Base-by-base conservation (phyloP, 2,113 vertebrate species). In the Machaerirhynchus nigripectus region DNA sequence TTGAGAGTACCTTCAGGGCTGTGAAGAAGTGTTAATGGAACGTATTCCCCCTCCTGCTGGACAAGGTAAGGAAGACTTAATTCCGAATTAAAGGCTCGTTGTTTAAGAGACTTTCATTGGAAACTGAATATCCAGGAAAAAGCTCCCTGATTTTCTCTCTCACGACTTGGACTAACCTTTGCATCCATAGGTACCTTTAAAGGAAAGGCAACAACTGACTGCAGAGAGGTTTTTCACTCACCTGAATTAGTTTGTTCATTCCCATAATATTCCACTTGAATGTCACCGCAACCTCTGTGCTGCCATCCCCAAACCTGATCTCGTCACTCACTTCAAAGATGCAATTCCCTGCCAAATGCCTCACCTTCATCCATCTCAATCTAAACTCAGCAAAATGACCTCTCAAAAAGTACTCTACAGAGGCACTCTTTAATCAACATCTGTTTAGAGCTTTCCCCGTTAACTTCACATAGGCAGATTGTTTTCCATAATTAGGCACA, bases 391-490 rank as follows among this genome's bases (percentile, higher is more conserved):
- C 39, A 95, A 94, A 95, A 96, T 91, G 75, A 95, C 80, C 89
- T 95, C 69, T 84, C 57, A 44, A 94, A 97, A 96, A 85, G 82
- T 80, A 93, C 63, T 92, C 87, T 96, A 65, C 95, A 95, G 93
- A 97, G 95, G 88, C 93, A 97, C 92, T 95, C 90, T 96, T 96
- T 94, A 97, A 96, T 96, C 92, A 96, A 80, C 84, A 84, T 96
- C 87, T 59, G 92, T 97, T 97, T 96, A 96, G 95, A 96, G 83
- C 93, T 79, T 95, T 96, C 89, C 91, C 90, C 2, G 94, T 95
- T 96, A 95, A 95, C 80, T 95, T 89, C 90, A 82, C 68, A 50
- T 83, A 87, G 91, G 65, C 46, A 90, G 85, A 91, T 84, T 97
- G 87, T 97, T 96, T 97, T 95, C 96, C 91, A 90, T 96, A 97